Base-by-base conservation (phyloP, 2,888 invertebrate genomes). In the Nomada ferruginata region DNA sequence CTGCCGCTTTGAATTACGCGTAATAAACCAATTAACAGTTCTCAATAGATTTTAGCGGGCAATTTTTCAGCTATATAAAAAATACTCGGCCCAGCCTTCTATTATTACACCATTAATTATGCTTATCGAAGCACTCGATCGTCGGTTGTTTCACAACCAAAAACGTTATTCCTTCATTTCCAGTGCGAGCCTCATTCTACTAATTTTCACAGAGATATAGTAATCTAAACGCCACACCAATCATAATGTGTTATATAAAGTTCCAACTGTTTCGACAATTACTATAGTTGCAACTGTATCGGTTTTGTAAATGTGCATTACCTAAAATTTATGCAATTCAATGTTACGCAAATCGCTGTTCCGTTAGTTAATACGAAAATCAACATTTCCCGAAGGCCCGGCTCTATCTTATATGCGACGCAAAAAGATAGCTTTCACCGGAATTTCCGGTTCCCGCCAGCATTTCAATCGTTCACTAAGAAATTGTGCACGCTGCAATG, bases 371-470 rank as follows among this genome's bases (percentile, higher is more conserved):
- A 20, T 13, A 52, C 15, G n/a, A 61, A 60, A 60, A 18, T n/a
- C 11, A 47, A 13, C 47, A 13, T 26, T 10, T 44, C 23, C 29
- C 15, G n/a, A 10, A 36, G 15, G 52, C 44, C 76, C 7, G 59
- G 29, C 65, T 65, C 26, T 13, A 26, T 20, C 47, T 11, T 5
- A 42, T 11, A 18, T 18, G 1, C 13, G 15, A 50, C 15, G 26
- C n/a, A 44, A 66, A 75, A 76, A 53, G 36, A 36, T 36, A 7
- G 23, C 36, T 42, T 65, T 75, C 20, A 60, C 60, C 53, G 60
- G 65, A 77, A 75, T 77, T 66, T 77, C 77, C 76, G 76, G 77
- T 77, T 74, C 65, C 44, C 23, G 50, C 20, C 42, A 60, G 26
- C 47, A 60, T 60, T 65, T 77, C 26, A 18, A 64, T 13, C 26